A percentile compares a stretch with the other conserved stretches of the same genome.
Evolutionary conservation across 2,113 vertebrate genomes (phyloP).

Genomic region (Orthochromis malagaraziensis): DNA sequence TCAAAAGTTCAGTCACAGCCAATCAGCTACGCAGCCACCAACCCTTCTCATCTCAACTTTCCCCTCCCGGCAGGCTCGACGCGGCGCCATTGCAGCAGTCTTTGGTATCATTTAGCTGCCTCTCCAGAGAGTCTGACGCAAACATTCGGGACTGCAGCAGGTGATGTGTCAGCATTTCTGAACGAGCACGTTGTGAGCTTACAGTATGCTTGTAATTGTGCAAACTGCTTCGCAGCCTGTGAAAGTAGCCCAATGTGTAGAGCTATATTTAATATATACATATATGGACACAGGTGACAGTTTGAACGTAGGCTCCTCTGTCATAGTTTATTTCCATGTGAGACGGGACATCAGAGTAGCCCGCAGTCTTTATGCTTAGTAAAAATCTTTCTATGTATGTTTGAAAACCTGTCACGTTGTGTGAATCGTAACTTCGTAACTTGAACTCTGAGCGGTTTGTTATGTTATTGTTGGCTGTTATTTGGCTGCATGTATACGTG

Average conservation of each 20-base stretch:
- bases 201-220: background rate
- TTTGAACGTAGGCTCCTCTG: background rate
- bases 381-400: background rate
- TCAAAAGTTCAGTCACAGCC: background rate
- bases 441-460: background rate
- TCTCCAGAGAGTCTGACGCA: background rate
- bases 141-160: background rate
- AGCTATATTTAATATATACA: background rate
- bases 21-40: background rate
- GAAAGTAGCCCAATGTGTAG: background rate
- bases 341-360: background rate
- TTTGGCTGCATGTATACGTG: background rate
- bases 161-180: background rate
- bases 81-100: background rate
- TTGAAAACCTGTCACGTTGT: background rate
- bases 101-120: background rate
- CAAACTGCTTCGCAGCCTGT: background rate
- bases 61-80: background rate
- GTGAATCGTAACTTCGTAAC: background rate
- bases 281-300: background rate
- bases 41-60: background rate
- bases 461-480: background rate
- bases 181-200: background rate
- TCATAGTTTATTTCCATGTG: background rate
- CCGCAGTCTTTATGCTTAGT: background rate